A percentile compares a stretch with the other conserved stretches of the same genome.
These are phyloP conservation scores for Chaetoderma sp. DNA, from an alignment of 2,888 invertebrate genomes.

Conservation along the genomic window DNA sequence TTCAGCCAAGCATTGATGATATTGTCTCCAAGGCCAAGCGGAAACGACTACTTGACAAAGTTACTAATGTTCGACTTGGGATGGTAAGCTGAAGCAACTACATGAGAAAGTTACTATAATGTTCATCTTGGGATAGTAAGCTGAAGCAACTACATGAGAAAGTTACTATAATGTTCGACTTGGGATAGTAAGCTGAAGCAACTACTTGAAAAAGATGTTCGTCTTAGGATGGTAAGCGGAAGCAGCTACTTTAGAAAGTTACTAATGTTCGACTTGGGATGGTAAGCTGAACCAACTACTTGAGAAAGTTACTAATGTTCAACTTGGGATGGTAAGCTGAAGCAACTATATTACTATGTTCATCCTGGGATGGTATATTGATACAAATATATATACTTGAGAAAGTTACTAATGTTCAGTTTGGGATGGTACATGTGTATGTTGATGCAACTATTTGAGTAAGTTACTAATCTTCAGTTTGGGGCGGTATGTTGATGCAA, in stretches of 20 bases:
- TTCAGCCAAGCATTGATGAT: conserved; percentile 91
- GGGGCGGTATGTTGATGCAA: conserved; percentile 78
- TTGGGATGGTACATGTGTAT: conserved; percentile 90
- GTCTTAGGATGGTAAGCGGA: conserved; percentile 83
- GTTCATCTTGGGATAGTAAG: conserved; percentile 87
- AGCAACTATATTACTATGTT: conserved; percentile 75
- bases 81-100: conserved; percentile 75
- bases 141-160: conserved; percentile 67
- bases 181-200: conserved; percentile 79
- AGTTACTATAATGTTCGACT: conserved; percentile 79
- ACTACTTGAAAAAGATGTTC: conserved; percentile 74
- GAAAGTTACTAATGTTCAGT: conserved; percentile 77
- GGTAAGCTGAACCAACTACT: conserved; percentile 68
- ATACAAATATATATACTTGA: conserved; percentile 62
- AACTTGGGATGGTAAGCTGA: conserved; percentile 83
- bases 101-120: conserved; percentile 72
- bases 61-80: conserved; percentile 84
- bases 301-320: conserved; percentile 76
- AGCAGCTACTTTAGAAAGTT: conserved; percentile 69
- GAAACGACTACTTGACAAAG: conserved; percentile 68
- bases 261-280: conserved; percentile 89
- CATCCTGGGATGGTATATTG: conserved; percentile 84
- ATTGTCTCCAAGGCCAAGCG: conserved; percentile 91
- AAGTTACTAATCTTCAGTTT: conserved; percentile 80
- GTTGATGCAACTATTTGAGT: conserved; percentile 66